Percentiles rank a stretch among this genome's conserved stretches.
phyloP scores from a whole-genome alignment of 2,888 invertebrate species.

The Cistogaster globosa region DNA sequence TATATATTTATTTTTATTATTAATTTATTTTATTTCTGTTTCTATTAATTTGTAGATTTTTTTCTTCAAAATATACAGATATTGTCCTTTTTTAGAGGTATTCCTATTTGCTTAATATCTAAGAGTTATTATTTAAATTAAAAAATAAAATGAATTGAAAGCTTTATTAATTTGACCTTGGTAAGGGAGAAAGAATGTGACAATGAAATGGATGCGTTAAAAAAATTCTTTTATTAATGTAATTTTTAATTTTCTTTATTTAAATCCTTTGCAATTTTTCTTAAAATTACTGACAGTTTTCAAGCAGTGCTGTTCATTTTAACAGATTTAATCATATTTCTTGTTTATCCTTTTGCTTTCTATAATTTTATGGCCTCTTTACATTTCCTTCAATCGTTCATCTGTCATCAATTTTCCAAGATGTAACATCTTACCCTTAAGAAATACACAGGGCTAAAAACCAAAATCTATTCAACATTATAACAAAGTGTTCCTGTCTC shows the following conservation, averaged over 20 bases:
- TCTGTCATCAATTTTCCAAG: too few species aligned
- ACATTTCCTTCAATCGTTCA: too few species aligned
- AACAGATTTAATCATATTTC: too few species aligned
- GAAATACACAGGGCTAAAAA: too few species aligned
- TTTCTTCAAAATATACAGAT: slow-evolving; percentile 55
- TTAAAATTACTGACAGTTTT: slow-evolving; percentile 2
- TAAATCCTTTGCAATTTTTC: neutral
- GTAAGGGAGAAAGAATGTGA: neutral
- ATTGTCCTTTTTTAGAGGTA: slow-evolving; percentile 70
- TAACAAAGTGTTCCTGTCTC: too few species aligned
- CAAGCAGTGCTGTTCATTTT: too few species aligned
- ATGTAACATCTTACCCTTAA: too few species aligned
- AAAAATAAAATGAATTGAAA: neutral
- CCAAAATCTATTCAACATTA: too few species aligned
- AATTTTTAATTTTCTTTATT: neutral
- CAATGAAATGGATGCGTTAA: neutral
- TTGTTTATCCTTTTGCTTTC: too few species aligned
- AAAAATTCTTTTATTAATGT: neutral
- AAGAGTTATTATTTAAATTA: slow-evolving; percentile 7
- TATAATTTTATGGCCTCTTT: too few species aligned
- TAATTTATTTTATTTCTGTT: slow-evolving; percentile 21
- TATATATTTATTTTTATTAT: neutral
- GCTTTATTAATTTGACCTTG: slow-evolving; percentile 44
- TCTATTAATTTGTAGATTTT: slow-evolving; percentile 22
- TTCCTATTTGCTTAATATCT: slow-evolving; percentile 41